phyloP scores from a whole-genome alignment of 2,797 vertebrate species.

The Clarias fuscus region DNA sequence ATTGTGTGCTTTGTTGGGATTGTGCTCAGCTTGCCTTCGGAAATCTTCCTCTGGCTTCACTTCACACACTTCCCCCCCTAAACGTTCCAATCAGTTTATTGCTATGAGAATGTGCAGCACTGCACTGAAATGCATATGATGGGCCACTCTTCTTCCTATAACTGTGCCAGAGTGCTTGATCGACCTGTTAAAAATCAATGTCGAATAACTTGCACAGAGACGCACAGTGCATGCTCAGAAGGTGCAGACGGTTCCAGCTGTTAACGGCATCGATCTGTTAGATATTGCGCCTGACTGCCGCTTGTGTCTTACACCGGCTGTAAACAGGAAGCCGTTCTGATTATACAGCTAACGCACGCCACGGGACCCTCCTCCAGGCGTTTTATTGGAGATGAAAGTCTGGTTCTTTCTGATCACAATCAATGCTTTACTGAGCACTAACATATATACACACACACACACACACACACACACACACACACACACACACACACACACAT shows the following conservation, averaged over 20 bases:
- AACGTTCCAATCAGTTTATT: not conserved
- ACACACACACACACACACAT: not conserved
- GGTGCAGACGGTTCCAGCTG: slow-evolving; percentile 55
- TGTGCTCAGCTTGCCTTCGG: not conserved
- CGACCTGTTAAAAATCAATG: slow-evolving; percentile 63
- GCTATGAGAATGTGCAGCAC: not conserved
- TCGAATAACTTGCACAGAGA: slow-evolving; percentile 47
- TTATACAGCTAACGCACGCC: slow-evolving; percentile 62
- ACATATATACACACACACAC: not conserved
- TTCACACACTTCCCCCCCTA: not conserved
- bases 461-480: not conserved
- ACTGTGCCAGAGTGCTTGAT: slow-evolving; percentile 61
- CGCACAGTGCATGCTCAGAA: slow-evolving; percentile 43
- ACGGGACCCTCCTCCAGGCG: slow-evolving; percentile 63
- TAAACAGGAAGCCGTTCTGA: slow-evolving; percentile 62
- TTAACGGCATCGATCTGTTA: slow-evolving; percentile 67
- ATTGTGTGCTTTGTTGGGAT: not conserved
- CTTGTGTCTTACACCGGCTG: slow-evolving; percentile 50
- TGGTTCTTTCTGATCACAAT: slow-evolving; percentile 51
- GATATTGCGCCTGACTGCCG: slow-evolving; percentile 57
- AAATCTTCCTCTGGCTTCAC: not conserved
- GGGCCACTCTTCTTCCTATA: slow-evolving; percentile 62
- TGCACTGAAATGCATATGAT: slow-evolving; percentile 66
- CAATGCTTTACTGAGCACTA: slow-evolving; percentile 45
- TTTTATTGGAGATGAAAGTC: slow-evolving; percentile 64